Evolutionary conservation across 2,797 vertebrate species (phyloP).

Genomic region (Gadopsis marmoratus): DNA sequence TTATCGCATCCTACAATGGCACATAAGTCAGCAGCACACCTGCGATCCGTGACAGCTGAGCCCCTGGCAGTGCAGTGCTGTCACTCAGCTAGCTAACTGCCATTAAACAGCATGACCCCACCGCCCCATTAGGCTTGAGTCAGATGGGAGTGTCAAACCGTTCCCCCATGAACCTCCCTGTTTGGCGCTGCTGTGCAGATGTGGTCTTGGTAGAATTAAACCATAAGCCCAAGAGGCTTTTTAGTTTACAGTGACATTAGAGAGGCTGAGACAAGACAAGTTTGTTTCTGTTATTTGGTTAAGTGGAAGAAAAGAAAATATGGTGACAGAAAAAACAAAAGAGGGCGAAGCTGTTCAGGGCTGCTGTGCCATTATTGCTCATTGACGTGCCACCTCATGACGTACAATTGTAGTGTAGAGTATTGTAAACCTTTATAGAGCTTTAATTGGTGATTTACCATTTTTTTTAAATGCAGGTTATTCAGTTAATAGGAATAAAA

Average conservation of each 20-base stretch:
- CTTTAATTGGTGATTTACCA: background rate
- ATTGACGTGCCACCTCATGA: background rate
- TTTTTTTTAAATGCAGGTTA: background rate
- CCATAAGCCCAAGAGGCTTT: slow-evolving; percentile 3
- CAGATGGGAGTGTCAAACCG: slow-evolving; percentile 84
- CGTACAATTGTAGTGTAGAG: background rate
- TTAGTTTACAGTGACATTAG: slow-evolving; percentile 11
- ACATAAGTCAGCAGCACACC: slow-evolving; percentile 90
- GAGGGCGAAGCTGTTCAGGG: background rate
- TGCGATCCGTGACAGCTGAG: slow-evolving; percentile 89
- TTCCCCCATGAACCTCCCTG: slow-evolving; percentile 52
- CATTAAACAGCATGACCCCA: slow-evolving; percentile 89
- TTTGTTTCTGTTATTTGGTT: background rate
- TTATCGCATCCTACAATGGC: slow-evolving; percentile 88
- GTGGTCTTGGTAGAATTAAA: slow-evolving; percentile 29
- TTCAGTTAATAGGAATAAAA: background rate
- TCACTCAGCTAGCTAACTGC: slow-evolving; percentile 87
- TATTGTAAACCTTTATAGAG: background rate
- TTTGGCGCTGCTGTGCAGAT: slow-evolving; percentile 45
- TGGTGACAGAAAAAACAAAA: background rate
- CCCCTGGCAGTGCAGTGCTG: slow-evolving; percentile 84
- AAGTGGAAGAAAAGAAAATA: background rate
- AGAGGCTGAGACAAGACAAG: background rate
- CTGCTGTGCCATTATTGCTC: background rate
- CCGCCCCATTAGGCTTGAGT: slow-evolving; percentile 92